Evolutionary conservation across 2,113 vertebrate species (phyloP), one percentile per base, ranked within the genome.

Genomic region (Brienomyrus longianalis): DNA sequence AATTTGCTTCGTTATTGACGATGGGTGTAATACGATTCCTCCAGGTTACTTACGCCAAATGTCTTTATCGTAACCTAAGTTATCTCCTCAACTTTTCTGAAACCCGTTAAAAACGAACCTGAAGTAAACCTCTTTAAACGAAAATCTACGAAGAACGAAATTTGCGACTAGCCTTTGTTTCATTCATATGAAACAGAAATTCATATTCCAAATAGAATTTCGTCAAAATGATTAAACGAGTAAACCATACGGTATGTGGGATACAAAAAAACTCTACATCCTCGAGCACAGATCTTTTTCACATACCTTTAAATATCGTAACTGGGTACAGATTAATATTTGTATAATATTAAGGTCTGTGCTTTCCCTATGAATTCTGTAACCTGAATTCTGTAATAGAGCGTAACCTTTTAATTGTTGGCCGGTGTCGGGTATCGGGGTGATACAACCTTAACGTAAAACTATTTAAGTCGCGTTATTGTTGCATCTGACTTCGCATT

Each of bases 401-500:
- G 15, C 35, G 5, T 35, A 39, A 77, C 35, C 35, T 77, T 15
- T 77, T 3, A 27, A 31, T 70, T 70, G 4, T 4, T 70, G n/a
- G n/a, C 62, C 11, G 74, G 74, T 77, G 74, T 31, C 2, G 11
- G 27, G 27, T 77, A 39, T 43, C 35, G 8, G n/a, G 8, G 35
- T 80, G 74, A 43, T 39, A 19, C 39, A 43, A 80, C 35, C 15
- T 21, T 43, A 43, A 80, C 5, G 15, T 39, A 39, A 19, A 80
- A 80, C 74, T 39, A 39, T 77, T 15, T 39, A 77, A 15, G 13
- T 17, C 31, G 15, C 43, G 74, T 43, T 43, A 43, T 43, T 80
- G 13, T 17, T 13, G 45, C 45, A 48, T n/a, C 83, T 84, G 35
- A 80, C 74, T 77, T 45, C 35, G 83, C 19, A 84, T 92, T 90